Evolutionary conservation across 2,797 vertebrate species (phyloP).

Genomic region (Gadopsis marmoratus): DNA sequence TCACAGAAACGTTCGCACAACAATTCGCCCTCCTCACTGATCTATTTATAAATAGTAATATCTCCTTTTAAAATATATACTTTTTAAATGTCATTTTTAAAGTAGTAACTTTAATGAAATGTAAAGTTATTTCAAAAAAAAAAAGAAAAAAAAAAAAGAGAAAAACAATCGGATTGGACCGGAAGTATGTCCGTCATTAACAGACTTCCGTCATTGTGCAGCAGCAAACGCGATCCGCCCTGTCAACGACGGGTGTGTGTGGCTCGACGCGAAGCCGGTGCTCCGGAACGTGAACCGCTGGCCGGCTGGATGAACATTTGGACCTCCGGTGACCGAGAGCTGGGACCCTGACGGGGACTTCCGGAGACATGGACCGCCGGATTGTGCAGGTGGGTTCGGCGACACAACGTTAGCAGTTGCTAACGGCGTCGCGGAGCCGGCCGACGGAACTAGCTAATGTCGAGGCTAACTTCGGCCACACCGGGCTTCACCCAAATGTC

Average conservation of each 20-base stretch:
- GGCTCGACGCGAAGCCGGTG: background rate
- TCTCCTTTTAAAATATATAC: background rate
- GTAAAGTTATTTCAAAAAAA: background rate
- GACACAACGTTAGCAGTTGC: accelerated
- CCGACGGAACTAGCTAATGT: constrained; percentile 15
- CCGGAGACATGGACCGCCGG: constrained; percentile 72
- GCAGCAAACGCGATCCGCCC: constrained; percentile 45
- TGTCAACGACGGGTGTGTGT: background rate
- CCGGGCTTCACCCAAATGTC: background rate
- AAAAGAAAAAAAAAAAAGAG: no score
- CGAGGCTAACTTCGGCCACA: background rate
- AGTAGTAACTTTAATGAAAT: background rate
- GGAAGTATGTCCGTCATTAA: constrained; percentile 70
- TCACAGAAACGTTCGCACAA: background rate
- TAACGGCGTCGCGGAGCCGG: background rate
- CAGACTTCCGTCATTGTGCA: constrained; percentile 66
- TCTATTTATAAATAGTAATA: background rate
- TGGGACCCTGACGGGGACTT: constrained; percentile 23
- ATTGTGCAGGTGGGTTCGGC: constrained; percentile 69
- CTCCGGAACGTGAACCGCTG: background rate
- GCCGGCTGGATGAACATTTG: background rate
- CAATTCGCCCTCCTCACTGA: no score
- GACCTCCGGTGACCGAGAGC: constrained; percentile 38
- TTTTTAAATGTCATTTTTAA: background rate
- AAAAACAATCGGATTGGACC: background rate